Conservation (phyloP, 1,140 invertebrate species). For the Leptinotarsa defecta region DNA sequence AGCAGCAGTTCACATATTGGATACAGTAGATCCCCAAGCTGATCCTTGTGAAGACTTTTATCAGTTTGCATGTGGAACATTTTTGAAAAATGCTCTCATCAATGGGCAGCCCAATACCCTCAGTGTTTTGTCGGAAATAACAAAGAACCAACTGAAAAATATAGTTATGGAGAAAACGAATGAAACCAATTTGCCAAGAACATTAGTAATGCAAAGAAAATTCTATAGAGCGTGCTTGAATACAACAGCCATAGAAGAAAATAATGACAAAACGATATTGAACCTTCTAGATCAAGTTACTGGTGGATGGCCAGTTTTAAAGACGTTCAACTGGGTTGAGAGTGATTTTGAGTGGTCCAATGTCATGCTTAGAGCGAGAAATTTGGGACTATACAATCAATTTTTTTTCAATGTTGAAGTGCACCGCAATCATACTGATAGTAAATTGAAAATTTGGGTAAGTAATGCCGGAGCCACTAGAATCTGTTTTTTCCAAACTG, state of each 20-base stretch:
- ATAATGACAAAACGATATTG: constrained; percentile 69
- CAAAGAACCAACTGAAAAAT: constrained; percentile 30
- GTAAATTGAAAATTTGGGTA: constrained; percentile 22
- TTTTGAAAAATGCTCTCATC: constrained; percentile 28
- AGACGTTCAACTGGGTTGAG: constrained; percentile 72
- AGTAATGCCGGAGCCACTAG: not conserved
- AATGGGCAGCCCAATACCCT: constrained; percentile 24
- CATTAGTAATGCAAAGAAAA: constrained; percentile 65
- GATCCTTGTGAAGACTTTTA: constrained; percentile 82
- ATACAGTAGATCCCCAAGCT: constrained; percentile 61
- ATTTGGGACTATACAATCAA: constrained; percentile 65
- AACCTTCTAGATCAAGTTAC: constrained; percentile 73
- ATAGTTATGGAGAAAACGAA: constrained; percentile 30
- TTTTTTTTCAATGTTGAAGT: constrained; percentile 87
- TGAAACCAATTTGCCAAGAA: constrained; percentile 22
- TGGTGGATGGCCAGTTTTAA: constrained; percentile 83
- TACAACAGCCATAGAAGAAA: constrained; percentile 71
- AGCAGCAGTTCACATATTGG: constrained; percentile 61
- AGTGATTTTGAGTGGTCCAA: constrained; percentile 72
- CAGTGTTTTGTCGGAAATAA: constrained; percentile 21
- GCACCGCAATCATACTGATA: constrained; percentile 60
- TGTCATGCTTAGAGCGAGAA: constrained; percentile 75
- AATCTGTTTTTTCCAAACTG: too few relatives aligned
- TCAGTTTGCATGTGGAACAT: constrained; percentile 73
- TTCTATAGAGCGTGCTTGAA: constrained; percentile 85